Percentiles rank a stretch among this genome's conserved stretches.
phyloP scores from a whole-genome alignment of 2,113 vertebrate genomes.

The Grallaria varia region DNA sequence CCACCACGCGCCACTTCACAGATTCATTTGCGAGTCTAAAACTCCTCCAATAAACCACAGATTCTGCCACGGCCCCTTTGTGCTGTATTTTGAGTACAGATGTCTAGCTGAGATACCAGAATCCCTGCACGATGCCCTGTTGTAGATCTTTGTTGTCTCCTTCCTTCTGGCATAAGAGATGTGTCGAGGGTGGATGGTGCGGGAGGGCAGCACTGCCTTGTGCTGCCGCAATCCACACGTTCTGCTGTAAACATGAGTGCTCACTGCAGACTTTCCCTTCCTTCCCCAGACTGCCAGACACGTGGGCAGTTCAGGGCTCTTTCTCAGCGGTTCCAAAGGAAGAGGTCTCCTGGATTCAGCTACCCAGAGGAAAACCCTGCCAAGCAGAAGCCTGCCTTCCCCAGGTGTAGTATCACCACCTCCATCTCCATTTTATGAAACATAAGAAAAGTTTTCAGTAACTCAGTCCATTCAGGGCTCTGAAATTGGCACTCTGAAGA shows the following conservation, averaged over 20 bases:
- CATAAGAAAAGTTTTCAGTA: background rate
- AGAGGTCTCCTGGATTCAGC: slow-evolving; percentile 70
- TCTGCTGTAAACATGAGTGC: background rate
- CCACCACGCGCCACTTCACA: fast-evolving
- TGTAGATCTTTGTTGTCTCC: background rate
- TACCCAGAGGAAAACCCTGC: slow-evolving; percentile 68
- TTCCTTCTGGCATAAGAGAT: background rate
- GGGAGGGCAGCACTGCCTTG: background rate
- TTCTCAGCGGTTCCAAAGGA: slow-evolving; percentile 63
- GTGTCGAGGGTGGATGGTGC: background rate
- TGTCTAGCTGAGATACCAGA: background rate
- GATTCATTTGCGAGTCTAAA: background rate
- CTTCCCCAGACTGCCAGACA: slow-evolving; percentile 58
- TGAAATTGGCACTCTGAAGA: background rate
- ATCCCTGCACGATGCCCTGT: background rate
- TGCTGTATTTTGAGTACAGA: background rate
- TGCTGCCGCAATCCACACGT: background rate
- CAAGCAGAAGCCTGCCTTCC: background rate
- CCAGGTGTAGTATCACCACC: slow-evolving; percentile 32
- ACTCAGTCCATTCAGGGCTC: background rate
- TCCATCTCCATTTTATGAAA: background rate
- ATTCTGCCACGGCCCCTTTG: background rate
- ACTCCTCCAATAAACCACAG: background rate
- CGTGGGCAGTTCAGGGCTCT: slow-evolving; percentile 65
- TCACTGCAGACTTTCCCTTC: background rate